Conservation (phyloP, 2,888 invertebrate species). For the Apamea sordens region DNA sequence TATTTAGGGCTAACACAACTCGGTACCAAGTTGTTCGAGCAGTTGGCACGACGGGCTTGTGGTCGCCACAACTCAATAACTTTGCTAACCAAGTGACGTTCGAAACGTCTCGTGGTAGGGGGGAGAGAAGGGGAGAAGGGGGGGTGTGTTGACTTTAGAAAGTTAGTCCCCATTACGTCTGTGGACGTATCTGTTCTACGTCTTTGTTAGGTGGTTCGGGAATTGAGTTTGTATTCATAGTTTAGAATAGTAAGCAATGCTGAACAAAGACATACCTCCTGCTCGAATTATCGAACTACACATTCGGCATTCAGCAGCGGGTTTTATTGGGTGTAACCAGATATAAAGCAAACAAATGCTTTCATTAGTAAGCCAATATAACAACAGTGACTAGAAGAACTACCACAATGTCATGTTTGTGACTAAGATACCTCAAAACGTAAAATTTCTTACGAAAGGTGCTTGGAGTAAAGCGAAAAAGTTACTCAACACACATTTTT, state of each 20-base stretch:
- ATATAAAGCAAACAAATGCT: neutral
- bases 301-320: neutral
- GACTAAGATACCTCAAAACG: neutral
- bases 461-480: conserved; percentile 36
- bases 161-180: conserved; percentile 66
- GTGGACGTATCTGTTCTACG: conserved; percentile 61
- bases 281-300: neutral
- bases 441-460: conserved; percentile 11
- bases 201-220: conserved; percentile 54
- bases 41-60: conserved; percentile 62
- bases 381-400: neutral
- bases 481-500: conserved; percentile 40
- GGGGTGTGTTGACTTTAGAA: conserved; percentile 65
- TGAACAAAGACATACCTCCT: conserved; percentile 21
- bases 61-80: conserved; percentile 70
- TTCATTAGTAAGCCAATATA: neutral
- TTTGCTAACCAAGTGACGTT: conserved; percentile 68
- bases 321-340: too few relatives aligned
- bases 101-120: conserved; percentile 55
- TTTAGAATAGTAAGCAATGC: conserved; percentile 35
- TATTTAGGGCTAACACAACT: conserved; percentile 68
- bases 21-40: conserved; percentile 63
- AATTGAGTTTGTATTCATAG: conserved; percentile 63
- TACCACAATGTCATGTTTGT: neutral
- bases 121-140: conserved; percentile 3